These are phyloP conservation scores for Enoplosus armatus DNA, from an alignment of 2,797 vertebrate species.

Conservation along the genomic window DNA sequence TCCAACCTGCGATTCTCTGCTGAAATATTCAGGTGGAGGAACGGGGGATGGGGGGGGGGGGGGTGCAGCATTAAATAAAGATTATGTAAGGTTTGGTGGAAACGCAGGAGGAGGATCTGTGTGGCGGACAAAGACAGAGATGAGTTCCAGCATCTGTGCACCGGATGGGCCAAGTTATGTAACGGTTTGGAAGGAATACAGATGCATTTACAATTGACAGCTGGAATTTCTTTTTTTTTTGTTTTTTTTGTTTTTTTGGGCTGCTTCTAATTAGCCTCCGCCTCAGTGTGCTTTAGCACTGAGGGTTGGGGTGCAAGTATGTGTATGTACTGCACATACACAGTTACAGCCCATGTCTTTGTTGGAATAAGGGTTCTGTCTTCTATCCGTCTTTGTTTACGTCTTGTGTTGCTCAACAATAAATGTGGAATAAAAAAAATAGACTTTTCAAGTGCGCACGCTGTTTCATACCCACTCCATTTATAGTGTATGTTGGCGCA, in stretches of 20 bases:
- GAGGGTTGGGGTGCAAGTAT: background rate
- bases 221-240: no score
- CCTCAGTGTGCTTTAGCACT: background rate
- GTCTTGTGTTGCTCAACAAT: background rate
- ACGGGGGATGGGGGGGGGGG: no score
- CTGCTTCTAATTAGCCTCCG: constrained; percentile 16
- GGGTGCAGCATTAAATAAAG: constrained; percentile 33
- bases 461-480: background rate
- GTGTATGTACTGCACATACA: background rate
- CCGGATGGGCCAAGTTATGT: constrained; percentile 26
- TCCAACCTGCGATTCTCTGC: constrained; percentile 15
- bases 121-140: constrained; percentile 1
- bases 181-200: constrained; percentile 24
- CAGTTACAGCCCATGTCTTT: background rate
- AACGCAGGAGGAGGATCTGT: background rate
- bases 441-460: no score
- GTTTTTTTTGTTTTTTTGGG: no score
- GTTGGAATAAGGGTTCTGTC: no score
- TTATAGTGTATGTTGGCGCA: background rate
- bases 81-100: constrained; percentile 46
- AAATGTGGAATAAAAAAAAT: background rate
- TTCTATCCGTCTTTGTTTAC: background rate
- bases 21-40: constrained; percentile 39
- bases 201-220: constrained; percentile 8
- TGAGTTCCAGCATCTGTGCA: constrained; percentile 10